Conservation (phyloP, 2,113 vertebrate genomes). For the Lichenostomus cassidix region DNA sequence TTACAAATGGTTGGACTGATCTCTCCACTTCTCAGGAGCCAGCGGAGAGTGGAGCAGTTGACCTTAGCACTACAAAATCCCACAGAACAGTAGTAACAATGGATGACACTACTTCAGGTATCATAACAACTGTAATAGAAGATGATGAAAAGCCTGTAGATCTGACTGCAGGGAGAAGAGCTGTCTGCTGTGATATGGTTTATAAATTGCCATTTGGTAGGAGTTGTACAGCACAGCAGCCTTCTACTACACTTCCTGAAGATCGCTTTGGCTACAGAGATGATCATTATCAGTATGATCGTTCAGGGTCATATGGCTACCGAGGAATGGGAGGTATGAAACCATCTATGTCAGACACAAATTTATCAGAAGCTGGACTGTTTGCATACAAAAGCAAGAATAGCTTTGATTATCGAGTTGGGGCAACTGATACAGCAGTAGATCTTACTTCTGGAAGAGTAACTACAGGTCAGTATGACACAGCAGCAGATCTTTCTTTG, state of each 20-base stretch:
- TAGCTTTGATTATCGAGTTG: conserved; percentile 84
- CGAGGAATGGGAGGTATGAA: conserved; percentile 88
- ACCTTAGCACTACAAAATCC: conserved; percentile 91
- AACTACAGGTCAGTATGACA: conserved; percentile 89
- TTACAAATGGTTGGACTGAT: conserved; percentile 78
- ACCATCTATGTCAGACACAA: conserved; percentile 88
- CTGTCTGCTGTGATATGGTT: conserved; percentile 95
- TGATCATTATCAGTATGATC: conserved; percentile 88
- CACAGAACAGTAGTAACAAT: conserved; percentile 86
- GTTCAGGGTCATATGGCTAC: conserved; percentile 77
- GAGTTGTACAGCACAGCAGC: conserved; percentile 88
- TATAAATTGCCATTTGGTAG: conserved; percentile 94
- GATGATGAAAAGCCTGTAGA: conserved; percentile 94
- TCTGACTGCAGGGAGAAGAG: conserved; percentile 90
- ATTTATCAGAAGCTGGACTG: conserved; percentile 85
- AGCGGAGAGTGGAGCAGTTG: conserved; percentile 82
- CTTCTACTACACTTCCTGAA: conserved; percentile 85
- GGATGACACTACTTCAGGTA: conserved; percentile 80
- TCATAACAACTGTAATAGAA: conserved; percentile 87
- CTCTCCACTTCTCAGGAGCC: conserved; percentile 63
- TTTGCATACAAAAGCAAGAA: conserved; percentile 89
- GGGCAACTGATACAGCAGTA: conserved; percentile 85
- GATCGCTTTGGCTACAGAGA: conserved; percentile 87
- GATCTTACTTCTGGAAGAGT: conserved; percentile 93
- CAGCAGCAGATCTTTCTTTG: conserved; percentile 83